Conservation (phyloP, 2,113 vertebrate species). For the Halichoerus grypus region DNA sequence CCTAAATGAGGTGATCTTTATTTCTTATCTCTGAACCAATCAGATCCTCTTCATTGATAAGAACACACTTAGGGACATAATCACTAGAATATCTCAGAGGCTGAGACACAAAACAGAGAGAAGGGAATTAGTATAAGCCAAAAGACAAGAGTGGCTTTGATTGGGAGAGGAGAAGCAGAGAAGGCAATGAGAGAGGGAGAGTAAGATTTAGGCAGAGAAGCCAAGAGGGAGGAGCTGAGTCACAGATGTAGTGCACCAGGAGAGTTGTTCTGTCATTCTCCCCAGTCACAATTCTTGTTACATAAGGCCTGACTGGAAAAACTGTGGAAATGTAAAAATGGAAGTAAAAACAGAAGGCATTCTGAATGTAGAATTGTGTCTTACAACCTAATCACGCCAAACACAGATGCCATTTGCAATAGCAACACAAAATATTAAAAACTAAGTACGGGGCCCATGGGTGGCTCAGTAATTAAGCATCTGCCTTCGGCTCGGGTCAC, state of each 20-base stretch:
- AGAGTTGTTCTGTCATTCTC: neutral
- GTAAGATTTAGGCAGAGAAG: neutral
- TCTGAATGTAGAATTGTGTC: neutral
- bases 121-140: neutral
- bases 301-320: neutral
- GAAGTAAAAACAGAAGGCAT: neutral
- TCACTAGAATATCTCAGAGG: neutral
- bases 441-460: neutral
- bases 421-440: neutral
- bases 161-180: neutral
- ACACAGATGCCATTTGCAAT: neutral
- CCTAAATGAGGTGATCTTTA: neutral
- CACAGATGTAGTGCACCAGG: neutral
- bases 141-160: neutral
- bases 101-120: neutral
- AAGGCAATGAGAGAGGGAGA: neutral
- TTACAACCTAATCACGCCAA: neutral
- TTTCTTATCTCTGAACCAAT: neutral
- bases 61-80: neutral
- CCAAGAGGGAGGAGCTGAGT: neutral
- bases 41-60: neutral
- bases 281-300: neutral
- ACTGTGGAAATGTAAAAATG: neutral
- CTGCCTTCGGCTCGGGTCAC: too few species aligned
- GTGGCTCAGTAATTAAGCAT: too few species aligned